These are phyloP conservation scores for Neuroscelio doddi DNA, from an alignment of 2,888 invertebrate species.

Conservation along the genomic window DNA sequence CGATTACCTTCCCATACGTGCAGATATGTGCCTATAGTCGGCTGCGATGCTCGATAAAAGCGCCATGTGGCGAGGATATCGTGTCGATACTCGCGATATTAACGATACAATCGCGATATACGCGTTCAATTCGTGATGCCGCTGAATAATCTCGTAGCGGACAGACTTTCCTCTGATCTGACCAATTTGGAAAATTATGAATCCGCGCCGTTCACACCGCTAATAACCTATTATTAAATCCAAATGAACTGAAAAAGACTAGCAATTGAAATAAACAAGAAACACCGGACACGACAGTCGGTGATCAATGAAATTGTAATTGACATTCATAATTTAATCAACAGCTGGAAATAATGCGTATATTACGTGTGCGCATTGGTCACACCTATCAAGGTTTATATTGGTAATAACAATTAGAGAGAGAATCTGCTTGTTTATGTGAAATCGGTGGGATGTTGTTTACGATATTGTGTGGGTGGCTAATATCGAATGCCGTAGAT, in stretches of 20 bases:
- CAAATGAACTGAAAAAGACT: constrained; percentile 17
- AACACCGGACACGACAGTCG: not conserved
- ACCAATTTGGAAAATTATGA: constrained; percentile 23
- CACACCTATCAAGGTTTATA: too few relatives aligned
- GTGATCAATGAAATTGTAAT: not conserved
- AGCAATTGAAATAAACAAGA: constrained; percentile 1
- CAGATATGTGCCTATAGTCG: constrained; percentile 34
- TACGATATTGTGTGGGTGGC: too few relatives aligned
- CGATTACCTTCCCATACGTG: constrained; percentile 49
- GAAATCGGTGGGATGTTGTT: too few relatives aligned
- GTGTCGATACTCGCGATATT: constrained; percentile 49
- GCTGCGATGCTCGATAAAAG: constrained; percentile 39
- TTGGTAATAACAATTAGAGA: too few relatives aligned
- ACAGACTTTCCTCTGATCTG: constrained; percentile 2
- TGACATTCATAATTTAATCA: not conserved
- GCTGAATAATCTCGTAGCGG: constrained; percentile 39
- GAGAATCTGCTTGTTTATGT: too few relatives aligned
- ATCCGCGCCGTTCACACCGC: constrained; percentile 27
- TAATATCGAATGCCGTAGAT: too few relatives aligned
- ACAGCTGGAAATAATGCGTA: too few relatives aligned
- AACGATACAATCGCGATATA: constrained; percentile 40
- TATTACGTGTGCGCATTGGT: too few relatives aligned
- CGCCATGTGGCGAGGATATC: constrained; percentile 33
- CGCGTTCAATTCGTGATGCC: constrained; percentile 26
- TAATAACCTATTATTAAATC: constrained; percentile 39